Evolutionary conservation across 2,797 vertebrate species (phyloP), one percentile per base, ranked within the genome.

Genomic region (Anabas testudineus): DNA sequence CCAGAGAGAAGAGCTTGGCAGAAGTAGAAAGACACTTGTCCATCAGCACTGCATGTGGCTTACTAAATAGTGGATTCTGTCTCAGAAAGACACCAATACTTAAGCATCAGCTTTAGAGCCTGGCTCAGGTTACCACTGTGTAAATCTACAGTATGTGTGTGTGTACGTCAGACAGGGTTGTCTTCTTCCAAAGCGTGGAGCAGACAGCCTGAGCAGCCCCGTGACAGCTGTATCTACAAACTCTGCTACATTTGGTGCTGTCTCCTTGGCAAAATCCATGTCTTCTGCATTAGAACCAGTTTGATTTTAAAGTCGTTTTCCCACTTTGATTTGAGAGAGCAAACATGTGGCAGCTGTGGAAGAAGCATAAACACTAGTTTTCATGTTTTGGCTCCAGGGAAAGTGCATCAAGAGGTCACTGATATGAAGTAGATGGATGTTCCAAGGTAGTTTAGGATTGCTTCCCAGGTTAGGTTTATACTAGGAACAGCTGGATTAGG

Each of bases 171-270:
- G 59, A 54, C 66, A 52, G 26, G 15, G 14, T 22, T 26, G 59
- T 71, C 54, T 76, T 77, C 67, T 64, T 73, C 45, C 26, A 57
- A 37, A 82, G 79, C 66, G 63, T 46, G 10, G 18, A 62, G 63
- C 26, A 74, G 66, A 77, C 82, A 78, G 60, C 10, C 47, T 7
- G 49, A 48, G 45, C 77, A 66, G 49, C 61, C 46, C 45, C 43
- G 2, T 68, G 76, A 80, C 78, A 76, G 76, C 71, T 76, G 76
- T 59, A 55, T 62, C 79, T 67, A 66, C 71, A 80, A 52, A 67
- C 67, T 26, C 48, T 32, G 53, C 64, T 55, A 14, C 68, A 32
- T 46, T 22, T 28, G 55, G 4, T 68, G 64, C 28, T 22, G 8
- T 55, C 47, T 57, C 12, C 36, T 52, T 48, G 12, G 43, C 49